Conservation (phyloP, 1,140 invertebrate species). For the Paramacrobiotus metropolitanus region DNA sequence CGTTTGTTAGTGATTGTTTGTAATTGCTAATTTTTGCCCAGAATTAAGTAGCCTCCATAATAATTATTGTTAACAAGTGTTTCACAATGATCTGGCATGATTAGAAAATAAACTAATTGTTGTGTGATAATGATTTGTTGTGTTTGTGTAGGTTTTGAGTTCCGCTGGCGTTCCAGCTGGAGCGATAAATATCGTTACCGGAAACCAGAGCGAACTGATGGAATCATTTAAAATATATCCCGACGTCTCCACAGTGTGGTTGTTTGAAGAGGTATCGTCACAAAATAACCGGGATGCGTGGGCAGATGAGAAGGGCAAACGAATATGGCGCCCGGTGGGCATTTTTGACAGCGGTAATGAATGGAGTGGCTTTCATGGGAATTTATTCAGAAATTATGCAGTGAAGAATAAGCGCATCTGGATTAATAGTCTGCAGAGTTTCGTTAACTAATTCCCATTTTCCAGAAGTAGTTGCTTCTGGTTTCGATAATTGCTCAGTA, state of each 20-base stretch:
- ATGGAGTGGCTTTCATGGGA: neutral
- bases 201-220: constrained; percentile 22
- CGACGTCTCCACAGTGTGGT: neutral
- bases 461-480: too few relatives aligned
- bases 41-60: neutral
- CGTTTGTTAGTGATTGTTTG: neutral
- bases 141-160: constrained; percentile 23
- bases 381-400: neutral
- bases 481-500: too few relatives aligned
- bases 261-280: neutral
- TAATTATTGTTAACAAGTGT: constrained; percentile 5
- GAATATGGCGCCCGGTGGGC: neutral
- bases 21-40: neutral
- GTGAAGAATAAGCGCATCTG: neutral
- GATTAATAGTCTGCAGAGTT: too few relatives aligned
- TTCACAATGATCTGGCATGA: too few relatives aligned
- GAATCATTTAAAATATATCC: neutral
- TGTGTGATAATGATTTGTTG: neutral
- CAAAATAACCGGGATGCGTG: neutral
- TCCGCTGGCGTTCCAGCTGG: constrained; percentile 28
- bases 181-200: constrained; percentile 29
- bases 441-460: too few relatives aligned
- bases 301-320: neutral
- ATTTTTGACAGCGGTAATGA: neutral
- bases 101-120: neutral